phyloP scores from a whole-genome alignment of 2,888 invertebrate genomes.

The Bembecia ichneumoniformis region DNA sequence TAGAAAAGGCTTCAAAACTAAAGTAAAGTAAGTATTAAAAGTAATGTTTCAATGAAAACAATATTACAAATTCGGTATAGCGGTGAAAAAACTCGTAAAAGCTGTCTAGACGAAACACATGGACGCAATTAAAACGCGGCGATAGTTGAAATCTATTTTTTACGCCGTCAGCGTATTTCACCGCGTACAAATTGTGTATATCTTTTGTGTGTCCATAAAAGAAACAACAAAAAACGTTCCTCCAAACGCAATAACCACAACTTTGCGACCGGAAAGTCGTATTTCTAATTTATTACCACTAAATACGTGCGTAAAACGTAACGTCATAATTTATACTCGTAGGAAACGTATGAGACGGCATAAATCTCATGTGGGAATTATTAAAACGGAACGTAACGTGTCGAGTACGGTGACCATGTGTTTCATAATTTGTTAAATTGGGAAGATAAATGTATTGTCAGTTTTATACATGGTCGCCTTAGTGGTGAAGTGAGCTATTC shows the following conservation, averaged over 20 bases:
- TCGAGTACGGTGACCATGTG: conserved; percentile 1
- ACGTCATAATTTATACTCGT: conserved; percentile 15
- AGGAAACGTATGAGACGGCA: conserved; percentile 9
- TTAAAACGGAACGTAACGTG: conserved; percentile 10
- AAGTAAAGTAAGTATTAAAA: too few relatives aligned
- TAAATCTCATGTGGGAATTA: conserved; percentile 16
- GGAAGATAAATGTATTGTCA: neutral
- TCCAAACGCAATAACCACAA: conserved; percentile 1
- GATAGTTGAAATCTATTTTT: neutral
- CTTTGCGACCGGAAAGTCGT: conserved; percentile 16
- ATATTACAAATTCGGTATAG: too few relatives aligned
- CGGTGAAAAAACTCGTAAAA: neutral
- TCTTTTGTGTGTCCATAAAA: neutral
- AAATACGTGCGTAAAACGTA: conserved; percentile 21
- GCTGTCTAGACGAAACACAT: neutral
- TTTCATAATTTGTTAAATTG: neutral
- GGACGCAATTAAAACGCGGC: neutral
- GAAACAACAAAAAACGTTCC: neutral
- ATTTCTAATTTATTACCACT: conserved; percentile 20
- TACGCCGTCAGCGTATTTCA: neutral
- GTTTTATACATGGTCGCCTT: too few relatives aligned
- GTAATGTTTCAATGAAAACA: too few relatives aligned
- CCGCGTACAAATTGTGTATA: neutral
- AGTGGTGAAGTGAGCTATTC: too few relatives aligned
- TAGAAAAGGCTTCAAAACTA: too few relatives aligned